phyloP scores from a whole-genome alignment of 2,797 vertebrate genomes.

The Periophthalmus magnuspinnatus region DNA sequence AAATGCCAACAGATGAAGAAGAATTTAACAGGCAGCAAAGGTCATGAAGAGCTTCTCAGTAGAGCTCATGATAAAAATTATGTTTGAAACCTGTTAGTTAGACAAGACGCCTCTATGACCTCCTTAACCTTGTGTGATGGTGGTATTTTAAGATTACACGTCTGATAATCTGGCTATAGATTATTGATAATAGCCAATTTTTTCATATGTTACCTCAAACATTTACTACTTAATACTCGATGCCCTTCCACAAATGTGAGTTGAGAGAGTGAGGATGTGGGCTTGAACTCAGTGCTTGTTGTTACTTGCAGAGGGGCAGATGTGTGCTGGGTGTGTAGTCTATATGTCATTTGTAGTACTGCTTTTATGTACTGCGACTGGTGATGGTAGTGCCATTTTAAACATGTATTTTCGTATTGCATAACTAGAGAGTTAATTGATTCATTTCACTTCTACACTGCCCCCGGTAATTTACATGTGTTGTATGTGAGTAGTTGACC shows the following conservation, averaged over 20 bases:
- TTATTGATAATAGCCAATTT: too few relatives aligned
- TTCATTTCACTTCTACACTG: not conserved
- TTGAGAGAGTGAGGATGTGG: too few relatives aligned
- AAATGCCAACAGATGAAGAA: constrained; percentile 12
- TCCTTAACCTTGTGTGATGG: not conserved
- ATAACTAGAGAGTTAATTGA: not conserved
- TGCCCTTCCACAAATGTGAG: not conserved
- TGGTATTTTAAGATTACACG: not conserved
- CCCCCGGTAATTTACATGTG: not conserved
- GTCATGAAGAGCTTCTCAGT: not conserved
- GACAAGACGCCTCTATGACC: not conserved
- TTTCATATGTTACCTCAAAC: too few relatives aligned
- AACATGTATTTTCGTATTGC: not conserved
- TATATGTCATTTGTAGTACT: not conserved
- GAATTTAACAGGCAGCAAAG: not conserved
- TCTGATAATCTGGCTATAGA: not conserved
- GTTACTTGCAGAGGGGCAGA: not conserved
- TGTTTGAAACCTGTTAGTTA: constrained; percentile 2
- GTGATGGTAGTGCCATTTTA: not conserved
- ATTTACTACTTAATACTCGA: not conserved
- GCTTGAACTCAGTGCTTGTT: too few relatives aligned
- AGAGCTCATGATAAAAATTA: not conserved
- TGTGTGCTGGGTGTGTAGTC: not conserved
- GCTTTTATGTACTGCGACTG: not conserved
- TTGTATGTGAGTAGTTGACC: not conserved